Evolutionary conservation across 2,113 vertebrate genomes (phyloP).

Genomic region (Anas platyrhynchos): DNA sequence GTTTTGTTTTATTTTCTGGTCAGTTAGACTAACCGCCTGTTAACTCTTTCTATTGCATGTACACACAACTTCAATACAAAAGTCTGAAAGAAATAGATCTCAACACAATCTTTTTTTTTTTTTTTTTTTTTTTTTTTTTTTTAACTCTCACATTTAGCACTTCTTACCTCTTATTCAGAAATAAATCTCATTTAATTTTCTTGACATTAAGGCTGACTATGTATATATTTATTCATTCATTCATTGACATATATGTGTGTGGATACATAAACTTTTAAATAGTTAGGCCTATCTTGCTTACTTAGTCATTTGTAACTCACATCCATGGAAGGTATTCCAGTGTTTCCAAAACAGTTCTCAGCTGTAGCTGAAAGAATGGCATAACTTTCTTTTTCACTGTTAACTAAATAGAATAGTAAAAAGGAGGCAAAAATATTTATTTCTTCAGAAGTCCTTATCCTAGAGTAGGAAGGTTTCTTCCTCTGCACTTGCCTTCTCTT

Average conservation of each 20-base stretch:
- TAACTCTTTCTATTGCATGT: neutral
- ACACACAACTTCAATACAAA: neutral
- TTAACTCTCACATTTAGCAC: neutral
- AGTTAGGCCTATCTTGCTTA: neutral
- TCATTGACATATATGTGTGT: neutral
- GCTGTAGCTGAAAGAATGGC: neutral
- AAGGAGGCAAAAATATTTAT: neutral
- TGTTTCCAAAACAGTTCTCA: neutral
- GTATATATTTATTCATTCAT: neutral
- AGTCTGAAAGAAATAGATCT: neutral
- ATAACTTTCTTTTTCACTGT: neutral
- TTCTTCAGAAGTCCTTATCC: neutral
- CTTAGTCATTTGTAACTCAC: neutral
- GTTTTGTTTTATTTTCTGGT: neutral
- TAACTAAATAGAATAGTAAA: neutral
- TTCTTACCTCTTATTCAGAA: neutral
- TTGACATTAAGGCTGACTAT: neutral
- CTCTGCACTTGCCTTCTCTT: neutral
- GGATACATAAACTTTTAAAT: neutral
- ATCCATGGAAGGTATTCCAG: accelerated
- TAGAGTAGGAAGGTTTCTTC: neutral
- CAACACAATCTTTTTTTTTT: neutral
- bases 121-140: neutral
- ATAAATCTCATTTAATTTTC: neutral
- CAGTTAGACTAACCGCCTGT: too few species aligned